Conservation (phyloP, 2,113 vertebrate genomes). For the Meleagris gallopavo region DNA sequence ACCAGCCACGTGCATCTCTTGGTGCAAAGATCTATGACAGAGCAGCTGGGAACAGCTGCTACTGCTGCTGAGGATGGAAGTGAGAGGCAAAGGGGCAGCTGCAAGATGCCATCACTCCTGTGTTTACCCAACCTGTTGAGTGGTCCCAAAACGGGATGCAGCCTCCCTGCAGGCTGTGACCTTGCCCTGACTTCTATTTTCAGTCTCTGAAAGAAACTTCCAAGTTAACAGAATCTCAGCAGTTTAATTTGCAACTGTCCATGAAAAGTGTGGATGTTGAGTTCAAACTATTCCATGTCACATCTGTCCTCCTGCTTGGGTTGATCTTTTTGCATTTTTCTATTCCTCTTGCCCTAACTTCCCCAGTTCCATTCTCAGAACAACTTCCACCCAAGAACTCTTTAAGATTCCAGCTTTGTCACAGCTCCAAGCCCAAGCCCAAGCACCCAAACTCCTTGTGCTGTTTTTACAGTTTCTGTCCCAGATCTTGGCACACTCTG, state of each 20-base stretch:
- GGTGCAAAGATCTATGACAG: not conserved
- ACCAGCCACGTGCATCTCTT: not conserved
- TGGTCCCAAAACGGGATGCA: not conserved
- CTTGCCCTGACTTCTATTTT: not conserved
- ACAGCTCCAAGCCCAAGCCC: not conserved
- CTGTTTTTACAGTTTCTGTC: not conserved
- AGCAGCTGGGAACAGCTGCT: slow-evolving; percentile 40
- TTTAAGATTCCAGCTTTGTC: not conserved
- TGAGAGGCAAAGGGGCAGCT: not conserved
- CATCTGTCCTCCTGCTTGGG: not conserved
- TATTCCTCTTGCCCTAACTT: not conserved
- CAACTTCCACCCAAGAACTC: not conserved
- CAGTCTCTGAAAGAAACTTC: not conserved
- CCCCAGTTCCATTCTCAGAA: not conserved
- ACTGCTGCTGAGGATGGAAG: not conserved
- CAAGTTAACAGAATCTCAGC: not conserved
- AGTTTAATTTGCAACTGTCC: not conserved
- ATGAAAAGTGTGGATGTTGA: not conserved
- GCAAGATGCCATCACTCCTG: not conserved
- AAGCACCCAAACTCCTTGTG: not conserved
- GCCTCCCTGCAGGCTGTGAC: not conserved
- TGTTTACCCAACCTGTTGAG: not conserved
- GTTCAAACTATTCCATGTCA: not conserved
- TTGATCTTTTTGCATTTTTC: not conserved
- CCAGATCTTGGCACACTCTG: not conserved